Evolutionary conservation across 2,113 vertebrate genomes (phyloP), one percentile per base, ranked within the genome.

Genomic region (Eudorcas thomsonii): DNA sequence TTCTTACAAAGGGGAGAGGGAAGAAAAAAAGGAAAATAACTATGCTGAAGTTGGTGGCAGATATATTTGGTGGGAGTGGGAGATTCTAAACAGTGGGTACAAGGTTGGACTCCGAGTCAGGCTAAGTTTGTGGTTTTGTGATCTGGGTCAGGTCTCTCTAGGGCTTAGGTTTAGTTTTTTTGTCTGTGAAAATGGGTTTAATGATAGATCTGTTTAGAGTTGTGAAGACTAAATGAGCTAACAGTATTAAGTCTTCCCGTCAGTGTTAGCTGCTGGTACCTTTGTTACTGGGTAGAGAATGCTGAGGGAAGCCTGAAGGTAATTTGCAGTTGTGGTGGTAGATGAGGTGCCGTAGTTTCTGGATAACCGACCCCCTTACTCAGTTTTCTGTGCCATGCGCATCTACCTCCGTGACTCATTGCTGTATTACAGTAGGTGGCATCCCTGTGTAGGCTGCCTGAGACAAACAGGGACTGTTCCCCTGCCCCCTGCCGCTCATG

Each of bases 351-450:
- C 28, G 59, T 95, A 81, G 80, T 84, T 87, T 87, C 81, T 96
- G 50, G 92, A 85, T 93, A 91, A 81, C 54, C 2, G 43, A 28
- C 36, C 87, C 30, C 54, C 59, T 93, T 17, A 59, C 64, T 95
- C 83, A 33, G 45, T 94, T 88, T 92, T 91, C 39, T 26, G 8
- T 97, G 81, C 90, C 82, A 25, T 95, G 43, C 80, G 94, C 62
- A 64, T 89, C 57, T 78, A 90, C 86, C 88, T 97, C 86, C 23
- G 1, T 97, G 97, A 97, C 94, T 97, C 96, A 97, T 16, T 82
- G 64, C 94, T 86, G 11, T 94, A 89, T 95, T 95, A 80, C 78
- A 93, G n/a, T 77, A 93, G 96, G 95, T 97, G 80, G 90, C 86
- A 77, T 90, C 96, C 94, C 55, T 54, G 92, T 94, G 94, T 94